A percentile compares a stretch with the other conserved stretches of the same genome.
These are phyloP conservation scores for Ceraclea dissimilis DNA, from an alignment of 2,888 invertebrate genomes.

Conservation along the genomic window DNA sequence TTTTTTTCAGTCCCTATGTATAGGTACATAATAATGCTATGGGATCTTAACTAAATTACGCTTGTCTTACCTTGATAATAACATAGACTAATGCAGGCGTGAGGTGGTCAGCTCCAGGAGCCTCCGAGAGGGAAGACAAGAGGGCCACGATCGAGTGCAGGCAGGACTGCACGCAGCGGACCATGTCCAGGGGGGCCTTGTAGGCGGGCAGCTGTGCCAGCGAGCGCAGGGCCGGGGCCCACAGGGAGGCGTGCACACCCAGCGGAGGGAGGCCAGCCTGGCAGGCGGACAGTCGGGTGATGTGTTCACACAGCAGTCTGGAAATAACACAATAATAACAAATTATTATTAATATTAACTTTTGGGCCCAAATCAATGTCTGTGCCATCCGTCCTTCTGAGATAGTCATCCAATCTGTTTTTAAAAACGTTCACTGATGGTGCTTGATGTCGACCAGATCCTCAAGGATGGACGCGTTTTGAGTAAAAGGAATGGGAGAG, in stretches of 20 bases:
- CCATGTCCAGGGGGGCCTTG: conserved; percentile 83
- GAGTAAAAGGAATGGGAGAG: too few species aligned
- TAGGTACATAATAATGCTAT: too few species aligned
- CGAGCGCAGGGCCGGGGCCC: conserved; percentile 90
- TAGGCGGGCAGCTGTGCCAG: conserved; percentile 83
- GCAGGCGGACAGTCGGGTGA: conserved; percentile 70
- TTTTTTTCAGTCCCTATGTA: too few species aligned
- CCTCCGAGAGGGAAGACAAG: conserved; percentile 74
- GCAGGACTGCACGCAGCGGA: conserved; percentile 84
- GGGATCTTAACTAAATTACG: too few species aligned
- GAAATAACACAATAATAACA: conserved; percentile 16
- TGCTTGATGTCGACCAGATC: too few species aligned
- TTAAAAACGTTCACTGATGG: too few species aligned
- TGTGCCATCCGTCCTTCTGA: too few species aligned
- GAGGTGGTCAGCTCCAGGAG: conserved; percentile 90
- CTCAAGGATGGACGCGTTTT: too few species aligned
- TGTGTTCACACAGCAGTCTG: conserved; percentile 83
- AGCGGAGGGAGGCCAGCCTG: conserved; percentile 70
- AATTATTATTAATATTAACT: not conserved
- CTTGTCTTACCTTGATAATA: conserved; percentile 74
- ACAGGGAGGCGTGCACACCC: conserved; percentile 85
- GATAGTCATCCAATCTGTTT: too few species aligned
- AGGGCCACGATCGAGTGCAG: conserved; percentile 92
- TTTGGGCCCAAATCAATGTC: too few species aligned
- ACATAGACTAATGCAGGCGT: conserved; percentile 95